phyloP scores from a whole-genome alignment of 1,140 invertebrate species.

The Mamestra configurata region DNA sequence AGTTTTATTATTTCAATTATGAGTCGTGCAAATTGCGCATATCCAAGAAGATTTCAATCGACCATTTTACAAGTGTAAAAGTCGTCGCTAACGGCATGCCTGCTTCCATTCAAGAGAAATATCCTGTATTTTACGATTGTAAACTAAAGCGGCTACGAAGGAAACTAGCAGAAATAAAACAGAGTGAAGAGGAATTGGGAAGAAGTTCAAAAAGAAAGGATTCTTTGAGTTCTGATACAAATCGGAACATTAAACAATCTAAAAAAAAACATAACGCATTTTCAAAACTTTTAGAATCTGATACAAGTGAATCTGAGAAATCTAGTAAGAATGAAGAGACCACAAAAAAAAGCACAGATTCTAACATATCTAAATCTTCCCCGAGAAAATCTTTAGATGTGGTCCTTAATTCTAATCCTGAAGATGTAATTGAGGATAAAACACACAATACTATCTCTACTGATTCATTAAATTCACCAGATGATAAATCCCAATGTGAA shows the following conservation, averaged over 20 bases:
- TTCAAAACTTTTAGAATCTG: not conserved
- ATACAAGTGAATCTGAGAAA: slow-evolving; percentile 23
- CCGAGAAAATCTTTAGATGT: not conserved
- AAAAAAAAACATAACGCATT: not conserved
- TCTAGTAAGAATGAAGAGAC: not conserved
- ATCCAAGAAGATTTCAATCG: slow-evolving; percentile 70
- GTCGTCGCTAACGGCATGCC: slow-evolving; percentile 70
- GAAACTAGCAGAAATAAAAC: slow-evolving; percentile 26
- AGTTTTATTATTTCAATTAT: slow-evolving; percentile 71
- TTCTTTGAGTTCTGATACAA: not conserved
- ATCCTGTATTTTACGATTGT: slow-evolving; percentile 78
- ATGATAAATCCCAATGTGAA: not conserved
- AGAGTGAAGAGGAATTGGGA: not conserved
- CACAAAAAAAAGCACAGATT: not conserved
- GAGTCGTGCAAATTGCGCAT: slow-evolving; percentile 70
- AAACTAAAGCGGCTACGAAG: slow-evolving; percentile 67
- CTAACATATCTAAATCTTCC: not conserved
- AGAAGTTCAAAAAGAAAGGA: not conserved
- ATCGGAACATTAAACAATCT: slow-evolving; percentile 8
- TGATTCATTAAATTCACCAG: not conserved
- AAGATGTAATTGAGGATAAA: not conserved
- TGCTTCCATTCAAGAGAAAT: slow-evolving; percentile 66
- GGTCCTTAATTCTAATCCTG: not conserved
- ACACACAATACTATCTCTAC: not conserved
- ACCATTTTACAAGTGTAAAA: slow-evolving; percentile 77